Conservation (phyloP, 2,888 invertebrate species). For the Eumacrocentrus americanus region DNA sequence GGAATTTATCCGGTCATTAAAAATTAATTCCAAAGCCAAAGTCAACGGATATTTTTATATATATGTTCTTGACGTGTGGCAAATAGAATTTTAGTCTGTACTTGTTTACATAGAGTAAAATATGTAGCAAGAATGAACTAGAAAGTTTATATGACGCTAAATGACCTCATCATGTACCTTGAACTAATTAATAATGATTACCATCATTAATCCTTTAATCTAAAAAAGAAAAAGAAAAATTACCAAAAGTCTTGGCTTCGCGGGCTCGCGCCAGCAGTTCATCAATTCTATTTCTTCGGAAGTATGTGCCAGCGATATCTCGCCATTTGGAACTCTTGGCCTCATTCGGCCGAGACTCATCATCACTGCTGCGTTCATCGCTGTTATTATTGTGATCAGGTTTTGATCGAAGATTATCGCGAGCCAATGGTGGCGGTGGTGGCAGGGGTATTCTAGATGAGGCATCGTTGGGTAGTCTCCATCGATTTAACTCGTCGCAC, state of each 20-base stretch:
- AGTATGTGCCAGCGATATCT: constrained; percentile 55
- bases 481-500: constrained; percentile 57
- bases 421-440: constrained; percentile 43
- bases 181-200: too few species aligned
- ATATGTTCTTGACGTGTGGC: too few species aligned
- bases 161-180: too few species aligned
- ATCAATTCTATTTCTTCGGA: constrained; percentile 55
- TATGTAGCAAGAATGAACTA: too few species aligned
- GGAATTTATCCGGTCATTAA: too few species aligned
- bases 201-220: too few species aligned
- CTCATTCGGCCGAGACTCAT: constrained; percentile 22
- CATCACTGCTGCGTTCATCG: constrained; percentile 34
- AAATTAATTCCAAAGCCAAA: too few species aligned
- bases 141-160: too few species aligned
- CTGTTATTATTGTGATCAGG: constrained; percentile 52
- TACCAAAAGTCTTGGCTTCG: constrained; percentile 57
- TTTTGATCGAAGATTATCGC: constrained; percentile 36
- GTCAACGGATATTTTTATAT: background rate
- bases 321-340: constrained; percentile 36
- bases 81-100: too few species aligned
- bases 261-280: constrained; percentile 53
- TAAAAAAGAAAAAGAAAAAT: constrained; percentile 30
- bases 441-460: constrained; percentile 53
- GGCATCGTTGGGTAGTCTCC: constrained; percentile 53
- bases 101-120: too few species aligned